phyloP scores from a whole-genome alignment of 2,797 vertebrate genomes.

The Lacerta bilineata region DNA sequence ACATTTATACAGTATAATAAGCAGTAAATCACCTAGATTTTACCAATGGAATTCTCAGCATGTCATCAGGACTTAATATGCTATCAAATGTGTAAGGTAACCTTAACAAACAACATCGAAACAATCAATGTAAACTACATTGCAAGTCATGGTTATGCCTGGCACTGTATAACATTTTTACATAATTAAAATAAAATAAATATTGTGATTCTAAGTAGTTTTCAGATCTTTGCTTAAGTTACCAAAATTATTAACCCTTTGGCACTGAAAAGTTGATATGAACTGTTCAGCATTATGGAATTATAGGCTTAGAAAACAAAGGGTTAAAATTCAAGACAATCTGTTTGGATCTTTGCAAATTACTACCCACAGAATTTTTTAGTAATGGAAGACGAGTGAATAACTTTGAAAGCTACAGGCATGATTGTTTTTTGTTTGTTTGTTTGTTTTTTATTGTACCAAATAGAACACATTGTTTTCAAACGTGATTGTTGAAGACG shows the following conservation, averaged over 20 bases:
- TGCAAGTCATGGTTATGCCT: conserved; percentile 67
- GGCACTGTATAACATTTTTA: conserved; percentile 65
- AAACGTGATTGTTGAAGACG: conserved; percentile 41
- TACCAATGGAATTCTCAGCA: conserved; percentile 65
- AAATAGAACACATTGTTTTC: conserved; percentile 22
- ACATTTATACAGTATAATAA: conserved; percentile 60
- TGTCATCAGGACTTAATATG: conserved; percentile 57
- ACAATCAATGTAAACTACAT: conserved; percentile 67
- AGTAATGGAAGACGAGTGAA: conserved; percentile 48
- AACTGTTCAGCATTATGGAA: conserved; percentile 61
- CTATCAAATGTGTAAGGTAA: conserved; percentile 60
- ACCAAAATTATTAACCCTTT: conserved; percentile 58
- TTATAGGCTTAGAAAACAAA: conserved; percentile 54
- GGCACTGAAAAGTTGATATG: conserved; percentile 60
- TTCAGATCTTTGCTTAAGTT: conserved; percentile 63
- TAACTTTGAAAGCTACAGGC: conserved; percentile 52
- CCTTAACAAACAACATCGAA: conserved; percentile 60
- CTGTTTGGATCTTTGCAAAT: conserved; percentile 67
- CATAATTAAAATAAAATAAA: conserved; percentile 72
- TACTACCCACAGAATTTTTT: conserved; percentile 31
- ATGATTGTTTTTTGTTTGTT: conserved; percentile 4
- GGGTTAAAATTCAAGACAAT: conserved; percentile 45
- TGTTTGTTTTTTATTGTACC: conserved; percentile 26
- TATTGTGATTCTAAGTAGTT: conserved; percentile 67
- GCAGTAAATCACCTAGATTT: conserved; percentile 60